Base-by-base conservation (phyloP, 2,797 vertebrate species). In the Enteromius treurensis region DNA sequence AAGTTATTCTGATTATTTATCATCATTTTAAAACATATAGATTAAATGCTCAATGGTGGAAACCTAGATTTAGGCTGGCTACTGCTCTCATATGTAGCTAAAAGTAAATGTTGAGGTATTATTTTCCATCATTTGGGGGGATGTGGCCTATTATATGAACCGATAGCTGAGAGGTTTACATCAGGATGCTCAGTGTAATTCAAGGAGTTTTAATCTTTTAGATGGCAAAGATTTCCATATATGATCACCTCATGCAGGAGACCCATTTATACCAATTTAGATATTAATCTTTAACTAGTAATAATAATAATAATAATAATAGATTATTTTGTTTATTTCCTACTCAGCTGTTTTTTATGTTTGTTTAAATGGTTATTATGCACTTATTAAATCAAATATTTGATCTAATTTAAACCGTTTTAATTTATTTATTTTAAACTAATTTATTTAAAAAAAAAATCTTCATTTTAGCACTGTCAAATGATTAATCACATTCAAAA, bases 1-100 rank as follows among this genome's bases (percentile, higher is more conserved):
- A 81, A 95, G 95, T n/a, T 23, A 21, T 11, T 55, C 5, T 42
- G 60, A 29, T 42, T 58, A 13, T 78, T 58, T 15, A 53, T 40
- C 51, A 7, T n/a, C 3, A 23, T 55, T 74, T 53, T n/a, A 55
- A 34, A n/a, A 15, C 5, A 11, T 7, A 32, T 0, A 37, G 17
- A 21, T 32, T 5, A 21, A 32, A 0, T 71, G 8, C 3, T 4
- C 26, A 53, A 14, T n/a, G 9, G 32, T n/a, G 19, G 8, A 19
- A 2, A 15, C 3, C n/a, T 58, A 11, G 21, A 11, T 58, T n/a
- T 11, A 58, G 21, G n/a, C n/a, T 23, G 10, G n/a, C 3, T 58
- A 11, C n/a, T 11, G 55, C n/a, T 11, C 55, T 58, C 21, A 14
- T 15, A 23, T 69, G 21, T 26, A 42, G 21, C 37, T 42, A 13